Evolutionary conservation across 2,797 vertebrate species (phyloP).

Genomic region (Cynopterus sphinx): DNA sequence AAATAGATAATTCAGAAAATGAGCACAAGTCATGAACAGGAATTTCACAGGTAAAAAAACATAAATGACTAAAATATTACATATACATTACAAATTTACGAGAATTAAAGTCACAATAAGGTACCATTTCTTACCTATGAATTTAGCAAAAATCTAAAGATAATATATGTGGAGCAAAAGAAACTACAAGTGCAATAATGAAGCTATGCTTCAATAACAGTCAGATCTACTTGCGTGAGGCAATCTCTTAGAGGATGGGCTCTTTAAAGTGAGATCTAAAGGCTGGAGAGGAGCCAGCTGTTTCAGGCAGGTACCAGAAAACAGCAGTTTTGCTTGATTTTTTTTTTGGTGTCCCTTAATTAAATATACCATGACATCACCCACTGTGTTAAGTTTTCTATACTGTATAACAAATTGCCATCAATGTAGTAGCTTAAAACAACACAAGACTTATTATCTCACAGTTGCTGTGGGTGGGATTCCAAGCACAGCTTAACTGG

Average conservation of each 20-base stretch:
- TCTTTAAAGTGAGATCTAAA: background rate
- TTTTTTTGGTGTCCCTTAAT: background rate
- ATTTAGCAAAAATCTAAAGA: background rate
- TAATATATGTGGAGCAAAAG: background rate
- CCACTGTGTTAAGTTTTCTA: background rate
- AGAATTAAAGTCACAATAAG: background rate
- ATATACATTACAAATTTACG: background rate
- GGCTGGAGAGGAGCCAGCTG: too few species aligned
- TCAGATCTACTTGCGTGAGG: background rate
- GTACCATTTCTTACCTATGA: background rate
- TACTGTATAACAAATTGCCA: background rate
- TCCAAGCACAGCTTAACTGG: background rate
- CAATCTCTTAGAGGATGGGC: background rate
- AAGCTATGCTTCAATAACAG: background rate
- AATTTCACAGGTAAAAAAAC: background rate
- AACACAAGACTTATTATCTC: background rate
- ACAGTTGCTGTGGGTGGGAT: background rate
- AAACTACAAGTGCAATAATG: background rate
- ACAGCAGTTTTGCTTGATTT: background rate
- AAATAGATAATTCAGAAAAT: background rate
- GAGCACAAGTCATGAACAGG: background rate
- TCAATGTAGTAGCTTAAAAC: background rate
- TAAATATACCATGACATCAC: background rate
- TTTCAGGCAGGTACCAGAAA: background rate
- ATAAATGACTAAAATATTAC: background rate